Evolutionary conservation across 2,888 invertebrate species (phyloP).

Genomic region (Eupithecia subfuscata): DNA sequence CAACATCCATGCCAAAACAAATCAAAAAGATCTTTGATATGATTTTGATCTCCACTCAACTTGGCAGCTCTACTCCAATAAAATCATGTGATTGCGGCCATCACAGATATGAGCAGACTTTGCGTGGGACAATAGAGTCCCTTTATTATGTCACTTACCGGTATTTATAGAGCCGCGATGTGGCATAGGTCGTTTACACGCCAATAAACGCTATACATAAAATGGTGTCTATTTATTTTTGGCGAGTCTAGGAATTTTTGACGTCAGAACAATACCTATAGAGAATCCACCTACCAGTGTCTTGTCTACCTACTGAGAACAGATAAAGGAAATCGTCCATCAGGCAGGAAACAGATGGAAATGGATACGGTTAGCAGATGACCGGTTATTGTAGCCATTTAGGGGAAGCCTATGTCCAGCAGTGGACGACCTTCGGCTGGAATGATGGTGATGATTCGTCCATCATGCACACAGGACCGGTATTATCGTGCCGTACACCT

Average conservation of each 20-base stretch:
- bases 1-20: background rate
- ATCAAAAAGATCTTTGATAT: background rate
- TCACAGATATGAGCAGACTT: slow-evolving; percentile 14
- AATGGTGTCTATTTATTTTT: slow-evolving; percentile 24
- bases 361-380: background rate
- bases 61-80: slow-evolving; percentile 11
- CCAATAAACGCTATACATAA: slow-evolving; percentile 29
- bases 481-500: too few relatives aligned
- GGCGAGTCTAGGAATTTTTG: slow-evolving; percentile 21
- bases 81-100: slow-evolving; percentile 14
- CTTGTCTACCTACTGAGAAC: background rate
- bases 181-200: slow-evolving; percentile 39
- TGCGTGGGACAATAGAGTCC: slow-evolving; percentile 26
- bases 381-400: background rate
- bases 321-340: background rate
- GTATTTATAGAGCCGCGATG: slow-evolving; percentile 42
- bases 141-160: slow-evolving; percentile 36
- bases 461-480: background rate
- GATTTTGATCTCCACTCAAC: slow-evolving; percentile 3
- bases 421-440: background rate
- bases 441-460: background rate
- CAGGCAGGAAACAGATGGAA: background rate
- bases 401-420: background rate
- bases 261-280: background rate
- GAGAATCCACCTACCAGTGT: background rate